Evolutionary conservation across 2,888 invertebrate species (phyloP).

Genomic region (Platycnemis pennipes): DNA sequence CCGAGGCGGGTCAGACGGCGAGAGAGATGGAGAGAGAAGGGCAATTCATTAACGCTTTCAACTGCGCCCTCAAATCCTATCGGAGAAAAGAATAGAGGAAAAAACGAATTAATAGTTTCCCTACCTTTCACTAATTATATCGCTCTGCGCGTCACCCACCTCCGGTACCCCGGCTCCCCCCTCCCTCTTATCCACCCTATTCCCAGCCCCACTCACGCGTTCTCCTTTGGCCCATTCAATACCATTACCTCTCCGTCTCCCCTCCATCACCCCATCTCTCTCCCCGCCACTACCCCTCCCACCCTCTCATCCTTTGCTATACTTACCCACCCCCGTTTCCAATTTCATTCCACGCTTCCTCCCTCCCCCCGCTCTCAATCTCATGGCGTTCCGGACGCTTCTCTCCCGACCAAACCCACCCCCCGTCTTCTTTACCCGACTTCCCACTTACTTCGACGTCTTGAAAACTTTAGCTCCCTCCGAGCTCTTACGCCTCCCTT

Average conservation of each 20-base stretch:
- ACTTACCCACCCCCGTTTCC: background rate
- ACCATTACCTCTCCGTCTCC: background rate
- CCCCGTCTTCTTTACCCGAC: no score
- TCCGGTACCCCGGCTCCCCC: background rate
- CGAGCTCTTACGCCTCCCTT: background rate
- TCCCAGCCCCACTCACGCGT: background rate
- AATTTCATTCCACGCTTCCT: no score
- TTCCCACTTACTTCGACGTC: background rate
- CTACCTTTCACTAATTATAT: slow-evolving; percentile 44
- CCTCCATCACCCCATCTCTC: background rate
- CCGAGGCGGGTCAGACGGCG: background rate
- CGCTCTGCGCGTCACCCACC: background rate
- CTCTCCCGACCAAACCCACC: no score
- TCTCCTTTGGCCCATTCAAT: background rate
- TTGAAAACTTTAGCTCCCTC: background rate
- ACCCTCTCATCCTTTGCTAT: background rate
- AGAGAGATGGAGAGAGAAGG: background rate
- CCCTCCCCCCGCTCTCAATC: no score
- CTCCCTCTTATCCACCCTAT: background rate
- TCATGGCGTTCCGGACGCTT: no score
- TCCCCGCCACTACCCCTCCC: background rate
- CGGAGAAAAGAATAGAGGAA: background rate
- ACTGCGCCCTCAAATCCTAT: slow-evolving; percentile 27
- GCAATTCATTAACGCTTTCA: slow-evolving; percentile 30
- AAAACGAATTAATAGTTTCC: slow-evolving; percentile 39